A percentile compares a stretch with the other conserved stretches of the same genome.
Evolutionary conservation across 2,888 invertebrate species (phyloP).

Genomic region (Heterodera filipjevi): DNA sequence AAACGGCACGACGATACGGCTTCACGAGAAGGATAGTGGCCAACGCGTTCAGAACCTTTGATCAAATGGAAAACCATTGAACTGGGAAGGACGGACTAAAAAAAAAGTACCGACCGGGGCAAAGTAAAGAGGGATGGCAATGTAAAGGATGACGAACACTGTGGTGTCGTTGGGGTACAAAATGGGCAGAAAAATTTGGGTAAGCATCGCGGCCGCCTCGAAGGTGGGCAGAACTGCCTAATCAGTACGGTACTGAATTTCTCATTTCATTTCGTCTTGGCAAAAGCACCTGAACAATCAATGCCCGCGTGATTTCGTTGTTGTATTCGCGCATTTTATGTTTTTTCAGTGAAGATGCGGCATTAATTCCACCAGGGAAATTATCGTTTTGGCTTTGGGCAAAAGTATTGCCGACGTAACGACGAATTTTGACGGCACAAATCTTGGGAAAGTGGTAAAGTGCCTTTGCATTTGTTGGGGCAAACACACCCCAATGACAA

Average conservation of each 20-base stretch:
- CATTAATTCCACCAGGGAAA: not conserved
- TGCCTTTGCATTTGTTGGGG: not conserved
- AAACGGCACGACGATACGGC: slow-evolving; percentile 25
- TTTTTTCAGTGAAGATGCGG: not conserved
- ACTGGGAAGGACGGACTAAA: not conserved
- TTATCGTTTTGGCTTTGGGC: not conserved
- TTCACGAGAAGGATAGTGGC: slow-evolving; percentile 22
- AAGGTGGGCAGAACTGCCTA: slow-evolving; percentile 26
- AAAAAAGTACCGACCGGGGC: slow-evolving; percentile 12
- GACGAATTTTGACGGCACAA: slow-evolving; percentile 23
- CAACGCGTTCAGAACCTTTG: slow-evolving; percentile 23
- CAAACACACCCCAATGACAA: slow-evolving; percentile 14
- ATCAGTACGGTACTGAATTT: not conserved
- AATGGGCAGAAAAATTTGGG: slow-evolving; percentile 24
- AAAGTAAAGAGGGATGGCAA: slow-evolving; percentile 24
- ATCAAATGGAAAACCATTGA: not conserved
- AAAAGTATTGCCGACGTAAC: slow-evolving; percentile 18
- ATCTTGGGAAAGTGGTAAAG: not conserved
- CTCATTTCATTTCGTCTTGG: not conserved
- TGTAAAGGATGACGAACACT: slow-evolving; percentile 21
- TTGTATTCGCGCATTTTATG: slow-evolving; percentile 27
- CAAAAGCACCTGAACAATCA: slow-evolving; percentile 21
- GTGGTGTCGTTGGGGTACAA: slow-evolving; percentile 24
- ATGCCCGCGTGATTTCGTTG: slow-evolving; percentile 21
- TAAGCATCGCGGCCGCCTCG: slow-evolving; percentile 21